Percentiles rank a stretch among this genome's conserved stretches.
phyloP scores from a whole-genome alignment of 2,797 vertebrate species.

The Otolemur crassicaudatus region DNA sequence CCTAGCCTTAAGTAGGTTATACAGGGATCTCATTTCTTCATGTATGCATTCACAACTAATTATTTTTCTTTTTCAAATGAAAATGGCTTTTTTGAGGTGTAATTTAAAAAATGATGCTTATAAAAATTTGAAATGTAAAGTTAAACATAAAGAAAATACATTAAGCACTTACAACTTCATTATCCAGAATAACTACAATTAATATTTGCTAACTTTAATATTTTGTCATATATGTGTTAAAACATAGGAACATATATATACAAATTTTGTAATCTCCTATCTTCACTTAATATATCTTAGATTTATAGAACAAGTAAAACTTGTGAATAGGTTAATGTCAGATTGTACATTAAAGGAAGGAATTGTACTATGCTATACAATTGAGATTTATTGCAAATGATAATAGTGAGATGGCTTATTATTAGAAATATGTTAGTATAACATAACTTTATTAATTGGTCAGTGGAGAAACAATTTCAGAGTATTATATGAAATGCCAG shows the following conservation, averaged over 20 bases:
- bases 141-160: neutral
- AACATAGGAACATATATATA: neutral
- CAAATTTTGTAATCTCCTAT: neutral
- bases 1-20: neutral
- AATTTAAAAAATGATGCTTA: neutral
- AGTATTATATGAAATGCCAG: neutral
- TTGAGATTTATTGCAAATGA: neutral
- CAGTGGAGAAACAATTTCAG: neutral
- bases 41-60: neutral
- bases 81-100: neutral
- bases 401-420: neutral
- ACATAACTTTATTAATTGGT: conserved; percentile 6
- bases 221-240: neutral
- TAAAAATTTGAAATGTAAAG: neutral
- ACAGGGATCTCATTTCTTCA: neutral
- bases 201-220: neutral
- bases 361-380: neutral
- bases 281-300: neutral
- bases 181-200: neutral
- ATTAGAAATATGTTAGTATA: neutral
- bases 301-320: neutral
- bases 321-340: neutral
- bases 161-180: neutral
- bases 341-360: neutral
- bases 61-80: neutral